Conservation (phyloP, 2,888 invertebrate genomes). For the Diplazon laetatorius region DNA sequence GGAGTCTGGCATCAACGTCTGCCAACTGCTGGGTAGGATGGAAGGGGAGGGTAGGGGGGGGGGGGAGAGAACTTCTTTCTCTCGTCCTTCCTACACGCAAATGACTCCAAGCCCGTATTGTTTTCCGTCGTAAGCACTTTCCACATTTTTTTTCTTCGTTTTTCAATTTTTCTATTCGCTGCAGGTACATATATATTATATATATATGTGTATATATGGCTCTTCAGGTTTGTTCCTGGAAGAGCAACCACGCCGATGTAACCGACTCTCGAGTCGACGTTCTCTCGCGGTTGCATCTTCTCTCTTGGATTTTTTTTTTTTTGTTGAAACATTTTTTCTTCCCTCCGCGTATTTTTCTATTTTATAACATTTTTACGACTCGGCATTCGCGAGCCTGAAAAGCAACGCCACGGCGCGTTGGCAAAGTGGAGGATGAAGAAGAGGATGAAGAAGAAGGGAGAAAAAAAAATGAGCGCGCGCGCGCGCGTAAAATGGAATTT, state of each 20-base stretch:
- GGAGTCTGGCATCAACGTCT: slow-evolving; percentile 35
- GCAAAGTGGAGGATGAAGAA: no score
- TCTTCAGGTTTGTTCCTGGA: not conserved
- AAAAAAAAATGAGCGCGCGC: no score
- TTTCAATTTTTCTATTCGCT: slow-evolving; percentile 4
- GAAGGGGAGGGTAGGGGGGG: no score
- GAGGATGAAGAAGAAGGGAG: not conserved
- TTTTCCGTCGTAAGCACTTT: slow-evolving; percentile 21
- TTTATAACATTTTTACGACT: slow-evolving; percentile 31
- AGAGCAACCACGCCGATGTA: slow-evolving; percentile 16
- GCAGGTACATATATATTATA: no score
- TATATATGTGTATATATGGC: no score
- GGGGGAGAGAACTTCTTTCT: no score
- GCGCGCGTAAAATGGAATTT: not conserved
- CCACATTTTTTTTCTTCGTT: slow-evolving; percentile 27
- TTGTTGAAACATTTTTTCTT: not conserved
- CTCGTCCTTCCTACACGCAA: slow-evolving; percentile 29
- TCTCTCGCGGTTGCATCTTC: slow-evolving; percentile 1
- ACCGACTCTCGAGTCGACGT: slow-evolving; percentile 16
- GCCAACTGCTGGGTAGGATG: slow-evolving; percentile 1
- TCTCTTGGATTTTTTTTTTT: not conserved
- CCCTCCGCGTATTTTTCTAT: not conserved
- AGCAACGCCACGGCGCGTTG: no score
- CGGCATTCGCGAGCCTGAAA: slow-evolving; percentile 15
- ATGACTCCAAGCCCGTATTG: slow-evolving; percentile 38